phyloP scores from a whole-genome alignment of 2,113 vertebrate species.

The Deroptyus accipitrinus region DNA sequence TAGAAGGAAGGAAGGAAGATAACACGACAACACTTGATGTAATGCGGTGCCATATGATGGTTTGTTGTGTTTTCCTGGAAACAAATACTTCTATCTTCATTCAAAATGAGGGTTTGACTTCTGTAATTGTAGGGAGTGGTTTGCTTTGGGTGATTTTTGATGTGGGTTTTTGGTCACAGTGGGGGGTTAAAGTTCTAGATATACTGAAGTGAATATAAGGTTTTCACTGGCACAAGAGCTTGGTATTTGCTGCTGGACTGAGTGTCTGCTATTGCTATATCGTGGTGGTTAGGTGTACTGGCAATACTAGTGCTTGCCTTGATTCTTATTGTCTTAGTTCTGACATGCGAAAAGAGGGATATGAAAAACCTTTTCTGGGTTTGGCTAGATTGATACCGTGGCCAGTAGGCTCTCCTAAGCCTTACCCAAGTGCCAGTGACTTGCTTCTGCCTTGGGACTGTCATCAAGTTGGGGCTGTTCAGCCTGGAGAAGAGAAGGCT shows the following conservation, averaged over 20 bases:
- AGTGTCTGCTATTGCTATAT: background rate
- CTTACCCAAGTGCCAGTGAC: background rate
- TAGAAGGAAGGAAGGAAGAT: background rate
- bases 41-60: background rate
- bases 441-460: background rate
- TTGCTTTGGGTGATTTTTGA: constrained; percentile 27
- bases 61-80: background rate
- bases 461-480: too few relatives aligned
- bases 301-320: background rate
- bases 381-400: background rate
- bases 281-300: background rate
- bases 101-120: background rate
- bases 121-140: constrained; percentile 34
- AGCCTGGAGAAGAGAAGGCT: too few relatives aligned
- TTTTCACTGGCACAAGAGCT: background rate
- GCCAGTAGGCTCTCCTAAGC: background rate
- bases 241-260: background rate
- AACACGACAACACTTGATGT: background rate
- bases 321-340: background rate
- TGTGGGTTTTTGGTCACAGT: constrained; percentile 33
- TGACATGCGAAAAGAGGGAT: background rate
- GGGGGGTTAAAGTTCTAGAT: background rate
- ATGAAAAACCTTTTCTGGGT: background rate
- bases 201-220: background rate
- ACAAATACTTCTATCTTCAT: background rate